These are phyloP conservation scores for Nerophis ophidion DNA, from an alignment of 2,113 vertebrate genomes.

Conservation along the genomic window DNA sequence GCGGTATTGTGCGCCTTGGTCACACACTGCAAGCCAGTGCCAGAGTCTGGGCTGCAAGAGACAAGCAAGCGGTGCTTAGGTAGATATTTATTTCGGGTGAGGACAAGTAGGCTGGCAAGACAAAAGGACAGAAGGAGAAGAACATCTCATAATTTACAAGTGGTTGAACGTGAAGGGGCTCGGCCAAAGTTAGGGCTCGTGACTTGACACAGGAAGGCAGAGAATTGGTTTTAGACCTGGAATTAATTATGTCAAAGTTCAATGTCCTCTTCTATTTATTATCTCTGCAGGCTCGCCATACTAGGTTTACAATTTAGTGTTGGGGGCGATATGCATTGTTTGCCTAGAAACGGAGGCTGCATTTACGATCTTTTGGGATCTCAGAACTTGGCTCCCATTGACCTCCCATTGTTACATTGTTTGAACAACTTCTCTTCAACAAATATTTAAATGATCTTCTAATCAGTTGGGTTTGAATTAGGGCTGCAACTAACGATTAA, in stretches of 20 bases:
- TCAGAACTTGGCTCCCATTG: too few relatives aligned
- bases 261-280: too few relatives aligned
- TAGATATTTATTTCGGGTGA: conserved; percentile 23
- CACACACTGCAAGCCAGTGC: conserved; percentile 27
- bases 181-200: conserved; percentile 11
- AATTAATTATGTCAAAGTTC: too few relatives aligned
- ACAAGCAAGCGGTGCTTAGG: conserved; percentile 24
- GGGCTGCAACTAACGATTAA: too few relatives aligned
- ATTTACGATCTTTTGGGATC: too few relatives aligned
- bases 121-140: background rate
- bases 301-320: too few relatives aligned
- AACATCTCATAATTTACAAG: conserved; percentile 10
- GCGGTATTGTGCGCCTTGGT: conserved; percentile 42
- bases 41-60: conserved; percentile 25
- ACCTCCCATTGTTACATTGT: too few relatives aligned
- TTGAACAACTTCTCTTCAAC: too few relatives aligned
- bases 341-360: too few relatives aligned
- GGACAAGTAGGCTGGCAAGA: conserved; percentile 11
- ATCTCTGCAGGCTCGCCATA: too few relatives aligned
- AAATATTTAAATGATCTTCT: too few relatives aligned
- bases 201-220: conserved; percentile 12
- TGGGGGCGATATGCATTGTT: too few relatives aligned
- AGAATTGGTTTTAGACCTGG: background rate
- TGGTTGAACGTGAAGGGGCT: conserved; percentile 1
- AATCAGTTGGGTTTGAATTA: background rate